Percentiles rank a stretch among this genome's conserved stretches.
These are phyloP conservation scores for Carassius auratus DNA, from an alignment of 2,113 vertebrate genomes.

Conservation along the genomic window DNA sequence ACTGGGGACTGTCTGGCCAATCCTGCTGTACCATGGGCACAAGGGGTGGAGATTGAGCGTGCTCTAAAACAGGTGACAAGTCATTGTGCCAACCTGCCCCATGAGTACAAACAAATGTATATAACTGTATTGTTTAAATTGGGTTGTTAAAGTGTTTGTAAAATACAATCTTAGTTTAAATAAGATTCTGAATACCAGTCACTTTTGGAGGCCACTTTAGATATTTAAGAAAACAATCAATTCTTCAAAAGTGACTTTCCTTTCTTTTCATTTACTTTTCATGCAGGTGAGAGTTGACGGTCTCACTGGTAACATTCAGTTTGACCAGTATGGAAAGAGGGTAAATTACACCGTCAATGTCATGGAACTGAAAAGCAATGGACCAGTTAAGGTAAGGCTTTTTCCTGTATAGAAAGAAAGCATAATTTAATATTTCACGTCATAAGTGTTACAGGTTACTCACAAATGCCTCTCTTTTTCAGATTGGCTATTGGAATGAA, in stretches of 20 bases:
- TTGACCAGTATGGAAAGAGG: constrained; percentile 96
- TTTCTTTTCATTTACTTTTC: neutral
- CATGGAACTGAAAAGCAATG: constrained; percentile 96
- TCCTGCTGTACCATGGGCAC: constrained; percentile 96
- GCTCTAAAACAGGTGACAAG: constrained; percentile 90
- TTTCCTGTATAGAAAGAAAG: neutral
- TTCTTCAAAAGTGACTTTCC: neutral
- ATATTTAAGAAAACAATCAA: neutral
- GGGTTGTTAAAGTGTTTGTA: neutral
- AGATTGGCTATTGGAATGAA: constrained; percentile 99
- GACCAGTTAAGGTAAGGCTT: constrained; percentile 90
- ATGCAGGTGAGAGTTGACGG: constrained; percentile 93
- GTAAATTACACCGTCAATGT: constrained; percentile 97
- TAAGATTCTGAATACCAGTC: neutral
- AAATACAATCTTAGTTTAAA: neutral
- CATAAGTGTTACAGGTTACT: neutral
- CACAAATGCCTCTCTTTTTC: constrained; percentile 47
- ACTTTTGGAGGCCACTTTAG: neutral
- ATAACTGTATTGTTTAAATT: neutral
- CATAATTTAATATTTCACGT: neutral
- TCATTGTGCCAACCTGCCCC: neutral
- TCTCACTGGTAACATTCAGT: constrained; percentile 97
- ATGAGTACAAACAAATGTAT: neutral
- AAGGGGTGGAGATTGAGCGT: constrained; percentile 96
- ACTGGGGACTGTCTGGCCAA: constrained; percentile 96